A percentile compares a stretch with the other conserved stretches of the same genome.
These are phyloP conservation scores for Tipula lateralis DNA, from an alignment of 2,888 invertebrate species.

Conservation along the genomic window DNA sequence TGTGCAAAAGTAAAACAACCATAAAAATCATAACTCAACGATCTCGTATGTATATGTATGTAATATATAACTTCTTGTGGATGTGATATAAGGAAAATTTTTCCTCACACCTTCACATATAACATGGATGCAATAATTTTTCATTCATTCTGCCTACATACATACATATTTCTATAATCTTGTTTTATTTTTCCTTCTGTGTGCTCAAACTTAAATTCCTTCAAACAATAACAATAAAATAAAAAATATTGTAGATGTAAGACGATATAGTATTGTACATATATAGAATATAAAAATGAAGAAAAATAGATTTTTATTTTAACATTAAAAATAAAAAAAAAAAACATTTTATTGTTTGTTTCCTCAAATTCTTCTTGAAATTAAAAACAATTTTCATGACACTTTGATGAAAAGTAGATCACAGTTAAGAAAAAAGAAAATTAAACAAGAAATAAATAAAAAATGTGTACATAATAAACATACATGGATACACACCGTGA, in stretches of 20 bases:
- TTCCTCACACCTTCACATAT: not conserved
- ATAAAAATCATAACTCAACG: not conserved
- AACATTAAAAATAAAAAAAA: not conserved
- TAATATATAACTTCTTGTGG: not conserved
- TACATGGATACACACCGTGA: not conserved
- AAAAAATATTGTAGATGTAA: not conserved
- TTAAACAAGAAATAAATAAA: not conserved
- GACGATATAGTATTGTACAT: not conserved
- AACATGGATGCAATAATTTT: not conserved
- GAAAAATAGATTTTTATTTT: not conserved
- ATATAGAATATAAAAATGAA: not conserved
- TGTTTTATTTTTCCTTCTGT: not conserved
- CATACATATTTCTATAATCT: not conserved
- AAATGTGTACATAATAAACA: not conserved
- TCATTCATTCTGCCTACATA: not conserved
- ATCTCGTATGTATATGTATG: not conserved
- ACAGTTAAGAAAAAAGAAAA: not conserved
- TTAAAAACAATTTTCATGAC: constrained; percentile 24
- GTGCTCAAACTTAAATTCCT: not conserved
- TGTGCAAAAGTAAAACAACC: not conserved
- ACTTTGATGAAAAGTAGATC: constrained; percentile 24
- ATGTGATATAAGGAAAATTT: not conserved
- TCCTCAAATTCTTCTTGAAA: not conserved
- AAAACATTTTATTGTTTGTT: constrained; percentile 6
- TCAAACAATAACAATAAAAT: constrained; percentile 19